These are phyloP conservation scores for Pardosa pseudoannulata DNA, from an alignment of 2,888 invertebrate species.

Conservation along the genomic window DNA sequence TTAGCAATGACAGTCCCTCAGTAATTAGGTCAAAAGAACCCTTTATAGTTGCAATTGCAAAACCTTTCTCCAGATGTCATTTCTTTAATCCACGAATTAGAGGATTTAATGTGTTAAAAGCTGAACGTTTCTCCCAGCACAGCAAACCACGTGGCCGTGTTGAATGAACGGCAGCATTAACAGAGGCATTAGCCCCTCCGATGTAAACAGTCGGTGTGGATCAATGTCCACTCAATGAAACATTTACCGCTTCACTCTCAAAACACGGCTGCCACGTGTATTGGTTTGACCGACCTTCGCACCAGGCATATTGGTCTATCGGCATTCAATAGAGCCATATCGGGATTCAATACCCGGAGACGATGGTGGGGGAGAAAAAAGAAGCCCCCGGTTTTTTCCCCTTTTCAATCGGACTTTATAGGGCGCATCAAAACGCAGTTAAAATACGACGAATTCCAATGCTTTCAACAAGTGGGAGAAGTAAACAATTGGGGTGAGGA, in stretches of 20 bases:
- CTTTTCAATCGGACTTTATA: slow-evolving; percentile 22
- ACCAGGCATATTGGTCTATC: slow-evolving; percentile 35
- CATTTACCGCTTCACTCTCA: slow-evolving; percentile 47
- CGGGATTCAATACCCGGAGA: slow-evolving; percentile 64
- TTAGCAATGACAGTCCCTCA: too few species aligned
- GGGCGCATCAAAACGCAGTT: slow-evolving; percentile 44
- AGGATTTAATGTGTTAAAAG: too few species aligned
- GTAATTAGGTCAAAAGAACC: too few species aligned
- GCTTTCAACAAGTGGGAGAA: not conserved
- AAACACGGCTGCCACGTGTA: slow-evolving; percentile 34
- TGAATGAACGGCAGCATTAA: too few species aligned
- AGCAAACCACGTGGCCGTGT: too few species aligned
- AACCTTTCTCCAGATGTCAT: too few species aligned
- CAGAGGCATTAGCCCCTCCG: too few species aligned
- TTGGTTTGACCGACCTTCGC: slow-evolving; percentile 60
- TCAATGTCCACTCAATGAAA: slow-evolving; percentile 53
- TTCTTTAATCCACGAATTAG: too few species aligned
- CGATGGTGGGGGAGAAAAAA: slow-evolving; percentile 35
- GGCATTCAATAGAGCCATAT: slow-evolving; percentile 66
- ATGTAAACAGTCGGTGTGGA: slow-evolving; percentile 1
- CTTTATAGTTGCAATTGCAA: too few species aligned
- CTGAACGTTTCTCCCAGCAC: too few species aligned
- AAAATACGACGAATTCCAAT: slow-evolving; percentile 26
- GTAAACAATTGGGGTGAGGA: too few species aligned
- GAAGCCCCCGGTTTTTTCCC: not conserved